Evolutionary conservation across 2,797 vertebrate species (phyloP).

Genomic region (Natrix natrix): DNA sequence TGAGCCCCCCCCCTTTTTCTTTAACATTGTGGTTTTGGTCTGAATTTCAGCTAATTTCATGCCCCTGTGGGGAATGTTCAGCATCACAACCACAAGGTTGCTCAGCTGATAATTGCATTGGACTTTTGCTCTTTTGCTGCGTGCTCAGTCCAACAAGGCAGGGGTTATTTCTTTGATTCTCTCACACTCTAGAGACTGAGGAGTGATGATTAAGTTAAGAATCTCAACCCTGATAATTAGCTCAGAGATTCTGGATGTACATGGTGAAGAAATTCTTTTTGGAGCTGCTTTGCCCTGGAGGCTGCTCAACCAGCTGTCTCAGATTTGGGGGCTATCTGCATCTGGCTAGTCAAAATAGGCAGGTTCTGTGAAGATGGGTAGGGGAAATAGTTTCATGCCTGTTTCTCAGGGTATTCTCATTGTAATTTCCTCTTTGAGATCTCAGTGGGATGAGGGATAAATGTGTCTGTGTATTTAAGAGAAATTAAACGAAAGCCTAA

Average conservation of each 20-base stretch:
- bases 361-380: conserved; percentile 17
- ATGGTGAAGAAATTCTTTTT: conserved; percentile 63
- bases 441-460: conserved; percentile 16
- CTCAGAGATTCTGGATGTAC: conserved; percentile 73
- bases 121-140: conserved; percentile 49
- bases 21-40: conserved; percentile 43
- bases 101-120: conserved; percentile 46
- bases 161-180: conserved; percentile 72
- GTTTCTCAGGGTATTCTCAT: conserved; percentile 41
- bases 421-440: conserved; percentile 45
- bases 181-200: conserved; percentile 65
- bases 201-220: conserved; percentile 77
- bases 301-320: conserved; percentile 69
- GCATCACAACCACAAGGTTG: conserved; percentile 21
- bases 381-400: conserved; percentile 30
- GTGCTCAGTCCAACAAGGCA: conserved; percentile 60
- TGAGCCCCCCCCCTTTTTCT: conserved; percentile 14
- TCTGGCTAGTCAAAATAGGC: conserved; percentile 62
- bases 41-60: conserved; percentile 42
- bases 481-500: not conserved
- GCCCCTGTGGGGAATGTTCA: conserved; percentile 27
- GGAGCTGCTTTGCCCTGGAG: conserved; percentile 67
- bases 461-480: conserved; percentile 22
- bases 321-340: conserved; percentile 65
- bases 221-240: conserved; percentile 77